Percentiles rank a stretch among this genome's conserved stretches.
Conservation (phyloP, 2,113 vertebrate genomes). For the Onychorhynchus coronatus region DNA sequence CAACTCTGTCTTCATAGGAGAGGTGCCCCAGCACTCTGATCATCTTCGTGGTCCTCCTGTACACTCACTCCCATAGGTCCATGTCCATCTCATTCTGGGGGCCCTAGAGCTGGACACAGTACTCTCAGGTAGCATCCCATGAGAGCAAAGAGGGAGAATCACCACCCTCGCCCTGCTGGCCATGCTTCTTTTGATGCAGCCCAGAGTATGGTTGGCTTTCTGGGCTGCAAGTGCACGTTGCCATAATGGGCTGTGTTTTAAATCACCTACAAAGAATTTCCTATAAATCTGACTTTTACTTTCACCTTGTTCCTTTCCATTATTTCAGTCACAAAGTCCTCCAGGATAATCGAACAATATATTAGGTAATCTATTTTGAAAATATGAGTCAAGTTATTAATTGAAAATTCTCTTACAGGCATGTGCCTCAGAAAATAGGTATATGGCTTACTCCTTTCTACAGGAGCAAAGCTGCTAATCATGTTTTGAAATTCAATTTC, state of each 20-base stretch:
- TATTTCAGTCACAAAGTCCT: neutral
- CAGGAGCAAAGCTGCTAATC: neutral
- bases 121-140: neutral
- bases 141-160: neutral
- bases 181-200: neutral
- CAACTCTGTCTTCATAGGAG: neutral
- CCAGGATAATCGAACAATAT: neutral
- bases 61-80: too few relatives aligned
- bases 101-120: neutral
- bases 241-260: neutral
- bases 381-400: neutral
- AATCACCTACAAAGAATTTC: neutral
- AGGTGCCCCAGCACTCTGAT: neutral
- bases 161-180: neutral
- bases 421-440: neutral
- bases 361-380: neutral
- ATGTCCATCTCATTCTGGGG: accelerated
- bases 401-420: neutral
- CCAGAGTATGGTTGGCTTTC: neutral
- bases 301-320: neutral
- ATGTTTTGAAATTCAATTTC: neutral
- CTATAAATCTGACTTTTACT: neutral
- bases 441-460: neutral
- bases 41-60: neutral
- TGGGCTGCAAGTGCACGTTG: accelerated